phyloP scores from a whole-genome alignment of 2,888 invertebrate species.

The Sarcophaga rosellei region DNA sequence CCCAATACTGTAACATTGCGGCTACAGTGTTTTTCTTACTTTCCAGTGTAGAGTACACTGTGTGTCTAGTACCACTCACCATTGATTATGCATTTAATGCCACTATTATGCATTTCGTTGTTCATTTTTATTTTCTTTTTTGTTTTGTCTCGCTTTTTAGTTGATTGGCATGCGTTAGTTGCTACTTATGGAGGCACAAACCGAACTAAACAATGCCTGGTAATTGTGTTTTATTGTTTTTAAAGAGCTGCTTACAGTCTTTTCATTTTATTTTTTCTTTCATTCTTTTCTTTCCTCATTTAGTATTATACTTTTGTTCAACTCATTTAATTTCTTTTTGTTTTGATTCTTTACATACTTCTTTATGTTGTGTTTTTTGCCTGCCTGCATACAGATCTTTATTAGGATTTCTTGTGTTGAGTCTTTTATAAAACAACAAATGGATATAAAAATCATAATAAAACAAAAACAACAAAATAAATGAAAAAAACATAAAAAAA shows the following conservation, averaged over 20 bases:
- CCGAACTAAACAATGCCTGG: conserved; percentile 65
- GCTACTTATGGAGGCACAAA: conserved; percentile 62
- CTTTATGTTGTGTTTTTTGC: not conserved
- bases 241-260: conserved; percentile 65
- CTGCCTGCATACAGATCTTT: conserved; percentile 42
- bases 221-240: conserved; percentile 68
- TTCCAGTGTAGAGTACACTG: not conserved
- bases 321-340: conserved; percentile 36
- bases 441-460: conserved; percentile 28
- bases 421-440: conserved; percentile 29
- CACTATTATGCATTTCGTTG: conserved; percentile 11
- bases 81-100: conserved; percentile 8
- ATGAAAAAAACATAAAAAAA: conserved; percentile 21
- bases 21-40: not conserved
- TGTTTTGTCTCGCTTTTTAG: conserved; percentile 1
- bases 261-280: not conserved
- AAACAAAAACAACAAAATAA: conserved; percentile 38
- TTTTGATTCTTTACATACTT: conserved; percentile 53
- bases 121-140: not conserved
- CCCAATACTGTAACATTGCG: too few relatives aligned
- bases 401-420: conserved; percentile 63
- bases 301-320: not conserved
- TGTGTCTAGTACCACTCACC: not conserved
- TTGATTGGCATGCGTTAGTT: conserved; percentile 65
- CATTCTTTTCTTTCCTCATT: conserved; percentile 16